Evolutionary conservation across 2,797 vertebrate species (phyloP).

Genomic region (Kryptolebias ocellatus): DNA sequence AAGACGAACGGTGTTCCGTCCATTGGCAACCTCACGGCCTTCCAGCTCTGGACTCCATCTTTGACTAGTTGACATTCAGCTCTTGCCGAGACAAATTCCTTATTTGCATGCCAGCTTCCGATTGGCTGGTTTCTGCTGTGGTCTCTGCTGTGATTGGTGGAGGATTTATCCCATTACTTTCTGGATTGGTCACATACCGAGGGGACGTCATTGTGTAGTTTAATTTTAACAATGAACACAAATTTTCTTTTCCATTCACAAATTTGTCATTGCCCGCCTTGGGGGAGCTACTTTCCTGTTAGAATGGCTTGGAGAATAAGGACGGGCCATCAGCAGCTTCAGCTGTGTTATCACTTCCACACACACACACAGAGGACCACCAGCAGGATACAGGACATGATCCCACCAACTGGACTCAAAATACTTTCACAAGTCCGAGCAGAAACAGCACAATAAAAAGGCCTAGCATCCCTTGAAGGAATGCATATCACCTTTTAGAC

Average conservation of each 20-base stretch:
- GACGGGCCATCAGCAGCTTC: background rate
- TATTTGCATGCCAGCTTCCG: slow-evolving; percentile 84
- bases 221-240: slow-evolving; percentile 96
- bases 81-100: slow-evolving; percentile 88
- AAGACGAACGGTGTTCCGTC: slow-evolving; percentile 71
- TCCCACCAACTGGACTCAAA: too few species aligned
- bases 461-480: too few species aligned
- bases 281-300: slow-evolving; percentile 60
- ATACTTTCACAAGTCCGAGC: too few species aligned
- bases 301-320: too few species aligned
- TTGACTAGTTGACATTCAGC: slow-evolving; percentile 98
- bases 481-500: too few species aligned
- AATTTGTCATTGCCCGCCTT: slow-evolving; percentile 86
- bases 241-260: slow-evolving; percentile 94
- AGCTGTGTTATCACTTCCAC: background rate
- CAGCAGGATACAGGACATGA: background rate
- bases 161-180: slow-evolving; percentile 75
- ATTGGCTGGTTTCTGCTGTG: slow-evolving; percentile 79
- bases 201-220: slow-evolving; percentile 81
- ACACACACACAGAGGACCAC: slow-evolving; percentile 19
- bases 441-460: too few species aligned
- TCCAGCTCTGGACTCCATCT: slow-evolving; percentile 93
- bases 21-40: slow-evolving; percentile 87
- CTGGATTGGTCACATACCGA: slow-evolving; percentile 81
- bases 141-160: slow-evolving; percentile 64